A percentile compares a stretch with the other conserved stretches of the same genome.
Conservation (phyloP, 2,888 invertebrate species). For the Rotaria socialis region DNA sequence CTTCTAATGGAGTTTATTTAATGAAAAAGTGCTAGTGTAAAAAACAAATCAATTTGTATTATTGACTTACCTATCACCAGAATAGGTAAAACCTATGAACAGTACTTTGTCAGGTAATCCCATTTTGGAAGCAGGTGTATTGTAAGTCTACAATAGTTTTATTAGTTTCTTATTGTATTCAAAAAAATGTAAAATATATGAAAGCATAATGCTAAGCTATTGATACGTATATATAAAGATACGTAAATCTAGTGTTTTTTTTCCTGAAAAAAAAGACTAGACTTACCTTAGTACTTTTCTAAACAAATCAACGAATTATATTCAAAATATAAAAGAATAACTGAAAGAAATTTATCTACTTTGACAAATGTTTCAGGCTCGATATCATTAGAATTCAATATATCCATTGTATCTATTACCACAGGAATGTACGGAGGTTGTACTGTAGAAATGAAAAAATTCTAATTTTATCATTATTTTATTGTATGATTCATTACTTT, state of each 20-base stretch:
- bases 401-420: slow-evolving; percentile 86
- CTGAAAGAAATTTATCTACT: neutral
- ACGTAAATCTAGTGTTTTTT: neutral
- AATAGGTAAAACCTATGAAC: slow-evolving; percentile 24
- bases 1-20: too few species aligned
- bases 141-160: neutral
- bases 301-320: neutral
- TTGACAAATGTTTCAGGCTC: slow-evolving; percentile 61
- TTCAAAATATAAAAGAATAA: neutral
- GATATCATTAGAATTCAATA: slow-evolving; percentile 96
- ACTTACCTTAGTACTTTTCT: neutral
- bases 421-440: slow-evolving; percentile 83
- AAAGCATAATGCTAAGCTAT: neutral
- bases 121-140: neutral
- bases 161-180: neutral
- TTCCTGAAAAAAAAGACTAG: neutral
- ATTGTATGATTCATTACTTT: slow-evolving; percentile 45
- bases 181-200: neutral
- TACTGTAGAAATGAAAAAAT: neutral
- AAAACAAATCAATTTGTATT: too few species aligned
- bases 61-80: neutral
- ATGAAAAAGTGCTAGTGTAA: too few species aligned
- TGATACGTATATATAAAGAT: too few species aligned
- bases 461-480: too few species aligned
- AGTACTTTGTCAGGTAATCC: neutral